These are phyloP conservation scores for Craseonycteris thonglongyai DNA, from an alignment of 2,113 vertebrate genomes.

Conservation along the genomic window DNA sequence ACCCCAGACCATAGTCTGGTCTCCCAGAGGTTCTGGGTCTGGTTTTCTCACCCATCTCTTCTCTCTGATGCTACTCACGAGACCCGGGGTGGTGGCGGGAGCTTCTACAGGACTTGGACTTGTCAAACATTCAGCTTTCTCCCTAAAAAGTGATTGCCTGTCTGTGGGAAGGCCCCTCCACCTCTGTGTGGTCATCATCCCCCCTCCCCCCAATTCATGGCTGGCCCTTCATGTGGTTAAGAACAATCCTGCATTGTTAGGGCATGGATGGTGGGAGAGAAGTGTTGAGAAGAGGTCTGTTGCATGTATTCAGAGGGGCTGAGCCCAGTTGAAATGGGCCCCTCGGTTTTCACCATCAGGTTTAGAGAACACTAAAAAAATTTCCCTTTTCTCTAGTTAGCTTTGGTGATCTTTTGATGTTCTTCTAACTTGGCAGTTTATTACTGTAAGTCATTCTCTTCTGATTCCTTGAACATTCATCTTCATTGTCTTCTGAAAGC, in stretches of 20 bases:
- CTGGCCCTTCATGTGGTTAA: background rate
- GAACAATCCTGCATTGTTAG: background rate
- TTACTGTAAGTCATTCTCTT: slow-evolving; percentile 44
- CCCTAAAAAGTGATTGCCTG: background rate
- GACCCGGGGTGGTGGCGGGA: background rate
- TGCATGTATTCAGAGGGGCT: background rate
- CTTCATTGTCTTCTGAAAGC: slow-evolving; percentile 30
- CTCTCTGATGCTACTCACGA: background rate
- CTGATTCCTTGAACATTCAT: slow-evolving; percentile 36
- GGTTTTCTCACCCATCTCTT: background rate
- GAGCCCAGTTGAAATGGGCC: background rate
- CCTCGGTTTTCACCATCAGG: background rate
- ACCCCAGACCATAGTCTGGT: background rate
- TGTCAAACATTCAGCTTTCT: background rate
- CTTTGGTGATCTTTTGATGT: slow-evolving; percentile 40
- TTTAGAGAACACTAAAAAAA: background rate
- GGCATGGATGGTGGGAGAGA: background rate
- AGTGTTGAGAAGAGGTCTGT: background rate
- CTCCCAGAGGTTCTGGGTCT: background rate
- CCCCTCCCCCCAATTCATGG: background rate
- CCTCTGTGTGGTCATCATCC: background rate
- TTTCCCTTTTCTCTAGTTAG: slow-evolving; percentile 29
- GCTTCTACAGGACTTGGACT: background rate
- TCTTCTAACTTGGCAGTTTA: background rate
- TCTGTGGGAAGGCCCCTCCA: background rate